Evolutionary conservation across 2,797 vertebrate genomes (phyloP), one percentile per base, ranked within the genome.

Genomic region (Numenius phaeopus): DNA sequence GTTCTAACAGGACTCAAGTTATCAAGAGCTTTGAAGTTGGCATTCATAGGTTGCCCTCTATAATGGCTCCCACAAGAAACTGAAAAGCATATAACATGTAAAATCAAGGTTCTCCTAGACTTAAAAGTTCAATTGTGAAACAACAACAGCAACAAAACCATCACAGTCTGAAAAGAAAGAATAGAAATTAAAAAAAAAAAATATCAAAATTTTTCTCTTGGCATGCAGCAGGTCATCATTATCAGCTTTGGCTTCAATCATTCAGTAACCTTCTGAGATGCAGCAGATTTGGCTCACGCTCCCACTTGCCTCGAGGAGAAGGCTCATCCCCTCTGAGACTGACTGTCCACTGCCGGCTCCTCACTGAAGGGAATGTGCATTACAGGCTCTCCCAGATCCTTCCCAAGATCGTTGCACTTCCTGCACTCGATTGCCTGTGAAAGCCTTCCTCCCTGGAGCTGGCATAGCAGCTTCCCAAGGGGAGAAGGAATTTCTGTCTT

Each of bases 401-500:
- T 76, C 73, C 80, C 2, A 3, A 66, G 77, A 84, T 71, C 4
- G 1, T 11, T 58, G 64, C 42, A 62, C 81, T 84, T 87, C 62
- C 73, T 46, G 50, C 46, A 50, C 54, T 95, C 15, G 5, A 79
- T 34, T 72, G 83, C 37, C 88, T 76, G 66, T 65, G 73, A 83
- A 90, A 93, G 80, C 42, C 88, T 88, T 90, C 66, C 65, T 90
- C 85, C 67, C 65, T 44, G 46, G 47, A 91, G 85, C 83, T 81
- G 80, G 54, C 62, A 54, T 58, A 55, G 73, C 37, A 84, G 76
- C n/a, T 42, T 95, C 90, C 76, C 86, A 54, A 78, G 86, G 52
- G 69, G 91, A 67, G 49, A 30, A 46, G 16, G 54, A 83, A 87
- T 86, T 96, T 72, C 82, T 64, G 19, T 42, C 40, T 9, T 92